Base-by-base conservation (phyloP, 2,888 invertebrate genomes). In the Cheilosia scutellata region DNA sequence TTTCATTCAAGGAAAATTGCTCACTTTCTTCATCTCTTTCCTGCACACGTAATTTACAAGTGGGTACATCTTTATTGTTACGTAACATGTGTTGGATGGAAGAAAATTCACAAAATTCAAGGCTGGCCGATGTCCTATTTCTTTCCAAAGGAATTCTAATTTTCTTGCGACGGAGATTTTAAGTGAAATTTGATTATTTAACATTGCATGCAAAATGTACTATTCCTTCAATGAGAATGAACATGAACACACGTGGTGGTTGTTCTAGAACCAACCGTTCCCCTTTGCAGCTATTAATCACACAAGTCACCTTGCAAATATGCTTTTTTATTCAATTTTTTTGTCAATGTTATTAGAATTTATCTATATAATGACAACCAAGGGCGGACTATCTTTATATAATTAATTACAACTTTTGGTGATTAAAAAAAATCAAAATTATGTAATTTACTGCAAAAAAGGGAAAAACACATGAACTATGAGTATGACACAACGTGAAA, bases 371-470 rank as follows among this genome's bases (percentile, higher is more conserved):
- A 70, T 57, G 63, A 37, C 57, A 57, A 16, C 3, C 70, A 75
- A 75, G 65, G 75, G 44, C 55, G 71, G 40, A 31, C 16, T 25
- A 27, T 57, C 20, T 77, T 65, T 76, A 76, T 66, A 71, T 65
- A 84, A 79, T 53, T 31, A 40, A 65, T 33, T 33, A 42, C 40
- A 13, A 9, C 5, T 62, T 51, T 51, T 11, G 11, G 11, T 37
- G 37, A 37, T 11, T 37, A 37, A 11, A 9, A 37, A 37, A 5
- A 0, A 58, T 37, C 27, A 29, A 42, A 70, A 70, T 84, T 84
- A 84, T 84, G 83, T 84, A 84, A 84, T 57, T 77, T 60, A 11
- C 65, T 53, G 55, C 16, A n/a, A 47, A 44, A 33, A 20, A 33
- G 37, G 2, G 55, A 49, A n/a, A 20, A n/a, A 20, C 65, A 68